phyloP scores from a whole-genome alignment of 2,888 invertebrate genomes.

The Scotopteryx bipunctaria region DNA sequence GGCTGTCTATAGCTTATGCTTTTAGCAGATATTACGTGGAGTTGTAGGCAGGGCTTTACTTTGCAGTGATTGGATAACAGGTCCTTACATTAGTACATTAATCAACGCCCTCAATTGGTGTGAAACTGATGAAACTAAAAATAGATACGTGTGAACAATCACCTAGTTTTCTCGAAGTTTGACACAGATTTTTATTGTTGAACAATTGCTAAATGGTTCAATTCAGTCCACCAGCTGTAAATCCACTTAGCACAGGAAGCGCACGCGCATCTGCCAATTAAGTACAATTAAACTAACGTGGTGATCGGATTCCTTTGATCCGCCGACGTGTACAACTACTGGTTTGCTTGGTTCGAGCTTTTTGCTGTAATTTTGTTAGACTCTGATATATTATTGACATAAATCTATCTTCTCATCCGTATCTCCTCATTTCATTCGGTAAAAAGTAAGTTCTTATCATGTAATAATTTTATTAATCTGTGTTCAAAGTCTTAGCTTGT shows the following conservation, averaged over 20 bases:
- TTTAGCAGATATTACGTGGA: background rate
- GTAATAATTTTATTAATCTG: no score
- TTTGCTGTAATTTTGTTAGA: constrained; percentile 16
- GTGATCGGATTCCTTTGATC: constrained; percentile 60
- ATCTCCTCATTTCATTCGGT: no score
- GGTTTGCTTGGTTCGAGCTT: constrained; percentile 18
- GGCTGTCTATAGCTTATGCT: background rate
- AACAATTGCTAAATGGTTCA: constrained; percentile 57
- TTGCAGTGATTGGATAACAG: background rate
- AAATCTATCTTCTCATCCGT: no score
- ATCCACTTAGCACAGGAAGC: constrained; percentile 60
- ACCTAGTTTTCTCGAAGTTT: constrained; percentile 24
- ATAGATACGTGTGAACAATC: constrained; percentile 16
- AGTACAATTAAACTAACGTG: constrained; percentile 62
- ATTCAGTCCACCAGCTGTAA: constrained; percentile 63
- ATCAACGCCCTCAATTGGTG: constrained; percentile 2
- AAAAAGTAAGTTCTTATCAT: no score
- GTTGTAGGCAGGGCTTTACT: background rate
- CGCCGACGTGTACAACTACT: constrained; percentile 49
- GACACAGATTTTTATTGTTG: constrained; percentile 47
- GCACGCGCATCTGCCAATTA: constrained; percentile 69
- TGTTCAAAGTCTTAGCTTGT: no score
- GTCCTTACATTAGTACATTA: no score
- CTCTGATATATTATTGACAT: no score
- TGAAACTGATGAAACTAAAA: background rate